Conservation (phyloP, 2,113 vertebrate genomes). For the Bolborhynchus lineola region DNA sequence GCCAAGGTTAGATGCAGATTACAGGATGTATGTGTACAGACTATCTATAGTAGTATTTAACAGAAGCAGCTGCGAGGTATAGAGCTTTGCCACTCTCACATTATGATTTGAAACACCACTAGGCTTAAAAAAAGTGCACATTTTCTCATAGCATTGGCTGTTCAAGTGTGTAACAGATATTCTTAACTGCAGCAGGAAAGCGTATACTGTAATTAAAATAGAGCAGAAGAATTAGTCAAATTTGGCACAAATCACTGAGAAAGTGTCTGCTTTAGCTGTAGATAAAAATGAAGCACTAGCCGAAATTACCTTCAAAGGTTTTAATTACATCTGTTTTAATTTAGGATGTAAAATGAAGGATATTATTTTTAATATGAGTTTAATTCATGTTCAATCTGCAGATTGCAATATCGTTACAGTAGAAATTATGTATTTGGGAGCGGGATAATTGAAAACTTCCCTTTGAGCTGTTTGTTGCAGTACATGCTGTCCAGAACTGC, state of each 20-base stretch:
- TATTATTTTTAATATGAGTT: slow-evolving; percentile 65
- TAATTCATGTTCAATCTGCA: slow-evolving; percentile 55
- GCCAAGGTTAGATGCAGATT: not conserved
- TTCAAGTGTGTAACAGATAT: slow-evolving; percentile 58
- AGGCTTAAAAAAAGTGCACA: not conserved
- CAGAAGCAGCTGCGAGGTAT: not conserved
- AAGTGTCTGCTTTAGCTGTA: slow-evolving; percentile 51
- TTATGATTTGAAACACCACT: slow-evolving; percentile 6
- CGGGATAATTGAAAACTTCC: slow-evolving; percentile 4
- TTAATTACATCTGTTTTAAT: slow-evolving; percentile 72
- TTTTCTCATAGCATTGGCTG: not conserved
- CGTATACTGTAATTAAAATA: slow-evolving; percentile 65
- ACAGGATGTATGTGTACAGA: not conserved
- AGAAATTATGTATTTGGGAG: not conserved
- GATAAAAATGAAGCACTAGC: slow-evolving; percentile 64
- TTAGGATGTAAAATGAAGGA: slow-evolving; percentile 50
- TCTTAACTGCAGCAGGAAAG: slow-evolving; percentile 49
- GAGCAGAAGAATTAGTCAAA: slow-evolving; percentile 54
- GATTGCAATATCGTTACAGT: slow-evolving; percentile 53
- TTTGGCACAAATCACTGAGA: slow-evolving; percentile 58
- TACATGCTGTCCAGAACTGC: not conserved
- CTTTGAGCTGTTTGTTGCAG: not conserved
- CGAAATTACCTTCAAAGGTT: slow-evolving; percentile 64
- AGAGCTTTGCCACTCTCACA: not conserved
- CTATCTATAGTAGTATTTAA: not conserved